These are phyloP conservation scores for Enchytraeus crypticus DNA, from an alignment of 2,888 invertebrate species.

Conservation along the genomic window DNA sequence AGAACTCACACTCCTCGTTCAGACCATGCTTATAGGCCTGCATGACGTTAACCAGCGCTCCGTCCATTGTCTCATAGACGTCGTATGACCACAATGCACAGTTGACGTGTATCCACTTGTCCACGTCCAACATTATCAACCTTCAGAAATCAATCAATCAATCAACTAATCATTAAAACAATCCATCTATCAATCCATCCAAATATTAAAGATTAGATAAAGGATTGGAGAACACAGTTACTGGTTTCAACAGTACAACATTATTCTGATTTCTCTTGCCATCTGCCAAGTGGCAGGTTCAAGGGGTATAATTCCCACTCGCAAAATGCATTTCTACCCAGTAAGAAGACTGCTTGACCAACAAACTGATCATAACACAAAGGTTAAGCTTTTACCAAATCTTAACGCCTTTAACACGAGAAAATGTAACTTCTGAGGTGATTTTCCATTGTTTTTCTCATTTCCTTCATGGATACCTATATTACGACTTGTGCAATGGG, in stretches of 20 bases:
- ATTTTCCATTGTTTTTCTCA: too few species aligned
- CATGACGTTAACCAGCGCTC: conserved; percentile 88
- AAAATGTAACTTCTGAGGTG: too few species aligned
- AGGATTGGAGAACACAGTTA: background rate
- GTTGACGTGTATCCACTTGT: conserved; percentile 96
- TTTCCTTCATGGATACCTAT: too few species aligned
- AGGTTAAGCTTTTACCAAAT: too few species aligned
- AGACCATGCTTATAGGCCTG: conserved; percentile 71
- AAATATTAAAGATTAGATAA: background rate
- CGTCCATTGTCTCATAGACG: conserved; percentile 91
- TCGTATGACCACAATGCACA: conserved; percentile 97
- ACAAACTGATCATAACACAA: too few species aligned
- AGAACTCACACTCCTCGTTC: conserved; percentile 63
- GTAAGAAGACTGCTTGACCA: too few species aligned
- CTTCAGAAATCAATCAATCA: conserved; percentile 44
- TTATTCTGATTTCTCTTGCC: background rate
- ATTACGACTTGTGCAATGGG: too few species aligned
- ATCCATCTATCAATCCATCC: background rate
- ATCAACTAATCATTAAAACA: background rate
- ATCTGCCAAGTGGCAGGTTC: conserved; percentile 71
- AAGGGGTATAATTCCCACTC: conserved; percentile 80
- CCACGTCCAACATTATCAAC: conserved; percentile 88
- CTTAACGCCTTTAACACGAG: too few species aligned
- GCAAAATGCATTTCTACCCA: too few species aligned
- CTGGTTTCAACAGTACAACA: background rate